Conservation (phyloP, 2,888 invertebrate genomes). For the Cylloceria caligata region DNA sequence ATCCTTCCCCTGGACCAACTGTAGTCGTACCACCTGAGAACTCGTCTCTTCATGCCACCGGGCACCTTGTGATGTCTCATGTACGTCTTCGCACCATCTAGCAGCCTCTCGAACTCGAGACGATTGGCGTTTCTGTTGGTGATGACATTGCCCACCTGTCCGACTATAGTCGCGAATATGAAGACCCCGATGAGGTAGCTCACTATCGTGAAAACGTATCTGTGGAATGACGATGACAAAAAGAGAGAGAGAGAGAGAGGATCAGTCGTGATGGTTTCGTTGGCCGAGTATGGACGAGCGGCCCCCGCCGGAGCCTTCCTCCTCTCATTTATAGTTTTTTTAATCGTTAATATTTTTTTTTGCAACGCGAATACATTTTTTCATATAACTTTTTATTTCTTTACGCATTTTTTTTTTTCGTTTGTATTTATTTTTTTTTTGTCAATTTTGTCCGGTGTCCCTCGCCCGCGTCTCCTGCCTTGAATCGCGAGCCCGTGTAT, state of each 20-base stretch:
- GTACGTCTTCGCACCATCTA: slow-evolving; percentile 98
- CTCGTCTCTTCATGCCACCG: slow-evolving; percentile 97
- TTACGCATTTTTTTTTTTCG: slow-evolving; percentile 15
- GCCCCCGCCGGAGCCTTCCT: slow-evolving; percentile 84
- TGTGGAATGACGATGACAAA: slow-evolving; percentile 84
- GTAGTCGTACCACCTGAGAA: slow-evolving; percentile 98
- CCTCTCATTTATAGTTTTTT: slow-evolving; percentile 69
- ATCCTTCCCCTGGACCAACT: slow-evolving; percentile 98
- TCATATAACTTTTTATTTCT: background rate
- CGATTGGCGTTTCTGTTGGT: slow-evolving; percentile 98
- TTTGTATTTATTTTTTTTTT: slow-evolving; percentile 17
- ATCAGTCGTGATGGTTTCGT: slow-evolving; percentile 78
- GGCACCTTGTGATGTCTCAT: slow-evolving; percentile 99
- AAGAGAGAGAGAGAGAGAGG: slow-evolving; percentile 66
- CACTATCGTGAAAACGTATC: slow-evolving; percentile 98
- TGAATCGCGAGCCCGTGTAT: slow-evolving; percentile 60
- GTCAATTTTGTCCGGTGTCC: slow-evolving; percentile 52
- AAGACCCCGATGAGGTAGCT: slow-evolving; percentile 99
- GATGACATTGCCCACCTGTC: slow-evolving; percentile 99
- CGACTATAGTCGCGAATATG: slow-evolving; percentile 98
- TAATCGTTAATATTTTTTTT: slow-evolving; percentile 22
- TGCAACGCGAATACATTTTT: slow-evolving; percentile 41
- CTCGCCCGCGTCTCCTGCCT: slow-evolving; percentile 64
- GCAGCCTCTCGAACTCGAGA: slow-evolving; percentile 96
- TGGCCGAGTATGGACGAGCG: slow-evolving; percentile 80